A percentile compares a stretch with the other conserved stretches of the same genome.
phyloP scores from a whole-genome alignment of 2,113 vertebrate genomes.

The western clawed frog (Xenopus tropicalis) region DNA sequence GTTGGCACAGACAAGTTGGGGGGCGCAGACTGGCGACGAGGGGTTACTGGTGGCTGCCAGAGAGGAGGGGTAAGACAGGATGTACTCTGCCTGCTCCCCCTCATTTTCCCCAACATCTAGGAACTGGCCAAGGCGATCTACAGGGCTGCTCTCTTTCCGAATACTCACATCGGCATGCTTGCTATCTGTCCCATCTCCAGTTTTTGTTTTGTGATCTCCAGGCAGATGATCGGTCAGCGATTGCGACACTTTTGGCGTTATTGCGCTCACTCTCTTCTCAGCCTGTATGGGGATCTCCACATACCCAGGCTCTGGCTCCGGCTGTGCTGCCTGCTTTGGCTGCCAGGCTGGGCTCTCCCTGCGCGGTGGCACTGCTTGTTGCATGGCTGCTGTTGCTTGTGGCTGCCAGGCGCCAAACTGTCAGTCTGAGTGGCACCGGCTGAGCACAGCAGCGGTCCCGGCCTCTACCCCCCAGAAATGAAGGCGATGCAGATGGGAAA shows the following conservation, averaged over 20 bases:
- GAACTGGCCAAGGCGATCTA: background rate
- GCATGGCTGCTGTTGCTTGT: conserved; percentile 20
- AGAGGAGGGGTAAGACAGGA: background rate
- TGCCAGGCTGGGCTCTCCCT: background rate
- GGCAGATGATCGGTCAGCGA: background rate
- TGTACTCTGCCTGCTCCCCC: conserved; percentile 9
- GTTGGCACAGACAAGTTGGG: conserved; percentile 36
- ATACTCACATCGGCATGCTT: background rate
- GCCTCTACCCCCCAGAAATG: conserved; percentile 49
- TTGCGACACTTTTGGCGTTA: too few species aligned
- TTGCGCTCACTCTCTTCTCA: background rate
- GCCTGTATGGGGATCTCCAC: conserved; percentile 18
- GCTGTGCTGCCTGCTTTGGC: background rate
- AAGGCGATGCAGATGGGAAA: conserved; percentile 59
- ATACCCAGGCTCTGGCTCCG: background rate
- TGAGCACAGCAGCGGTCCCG: conserved; percentile 3
- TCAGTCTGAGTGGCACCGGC: conserved; percentile 52
- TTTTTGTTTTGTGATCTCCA: too few species aligned
- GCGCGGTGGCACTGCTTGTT: background rate
- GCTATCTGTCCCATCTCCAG: background rate
- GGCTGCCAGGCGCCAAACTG: conserved; percentile 11
- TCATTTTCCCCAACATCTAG: background rate
- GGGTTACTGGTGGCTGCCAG: background rate
- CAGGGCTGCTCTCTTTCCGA: background rate
- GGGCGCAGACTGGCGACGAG: conserved; percentile 1